These are phyloP conservation scores for Glaucidium brasilianum DNA, from an alignment of 2,113 vertebrate species.

Conservation along the genomic window DNA sequence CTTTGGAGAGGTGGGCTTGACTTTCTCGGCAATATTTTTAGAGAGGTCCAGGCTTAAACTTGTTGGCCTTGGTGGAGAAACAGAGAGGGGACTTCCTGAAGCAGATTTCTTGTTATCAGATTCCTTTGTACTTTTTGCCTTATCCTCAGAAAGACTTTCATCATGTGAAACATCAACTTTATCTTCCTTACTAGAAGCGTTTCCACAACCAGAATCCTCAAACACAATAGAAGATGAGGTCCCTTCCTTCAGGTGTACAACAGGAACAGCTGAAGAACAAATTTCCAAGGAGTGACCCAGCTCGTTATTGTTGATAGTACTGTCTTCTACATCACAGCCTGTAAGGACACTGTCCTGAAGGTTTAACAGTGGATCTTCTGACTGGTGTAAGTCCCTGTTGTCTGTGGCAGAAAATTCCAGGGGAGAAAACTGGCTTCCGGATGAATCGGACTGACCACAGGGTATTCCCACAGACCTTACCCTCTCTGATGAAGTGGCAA, in stretches of 20 bases:
- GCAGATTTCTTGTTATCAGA: constrained; percentile 48
- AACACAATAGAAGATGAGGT: constrained; percentile 97
- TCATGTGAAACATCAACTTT: background rate
- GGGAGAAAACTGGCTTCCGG: constrained; percentile 67
- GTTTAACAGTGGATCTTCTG: constrained; percentile 21
- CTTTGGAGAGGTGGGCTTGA: constrained; percentile 86
- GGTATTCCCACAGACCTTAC: constrained; percentile 64
- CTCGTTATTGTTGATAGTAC: constrained; percentile 71
- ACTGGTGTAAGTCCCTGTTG: constrained; percentile 30
- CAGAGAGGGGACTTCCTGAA: constrained; percentile 68
- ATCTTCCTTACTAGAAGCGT: constrained; percentile 73
- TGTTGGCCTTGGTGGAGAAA: constrained; percentile 84
- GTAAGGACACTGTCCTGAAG: constrained; percentile 82
- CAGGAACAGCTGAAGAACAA: constrained; percentile 71
- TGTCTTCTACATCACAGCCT: constrained; percentile 76
- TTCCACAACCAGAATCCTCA: constrained; percentile 93
- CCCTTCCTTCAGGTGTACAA: constrained; percentile 75
- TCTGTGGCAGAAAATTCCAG: constrained; percentile 58
- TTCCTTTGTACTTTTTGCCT: constrained; percentile 33
- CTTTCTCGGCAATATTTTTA: constrained; percentile 63
- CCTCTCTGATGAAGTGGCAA: constrained; percentile 48
- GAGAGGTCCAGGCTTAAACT: constrained; percentile 82
- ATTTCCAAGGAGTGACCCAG: constrained; percentile 79
- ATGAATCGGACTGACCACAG: constrained; percentile 69
- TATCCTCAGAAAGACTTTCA: constrained; percentile 30